Percentiles rank a stretch among this genome's conserved stretches.
phyloP scores from a whole-genome alignment of 2,113 vertebrate genomes.

The Fregetta grallaria region DNA sequence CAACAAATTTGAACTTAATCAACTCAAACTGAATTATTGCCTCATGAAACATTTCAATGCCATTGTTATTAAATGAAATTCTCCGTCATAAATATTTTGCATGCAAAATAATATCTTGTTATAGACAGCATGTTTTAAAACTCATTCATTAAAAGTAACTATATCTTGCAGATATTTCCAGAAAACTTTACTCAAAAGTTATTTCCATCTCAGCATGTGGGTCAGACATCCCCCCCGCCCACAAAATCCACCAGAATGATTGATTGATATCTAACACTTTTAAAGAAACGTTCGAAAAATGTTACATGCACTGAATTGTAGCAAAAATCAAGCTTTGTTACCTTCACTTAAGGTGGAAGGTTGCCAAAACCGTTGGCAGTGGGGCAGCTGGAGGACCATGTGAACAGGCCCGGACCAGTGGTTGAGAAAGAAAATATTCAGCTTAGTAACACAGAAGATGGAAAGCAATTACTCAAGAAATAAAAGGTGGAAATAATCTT shows the following conservation, averaged over 20 bases:
- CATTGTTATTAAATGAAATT: constrained; percentile 9
- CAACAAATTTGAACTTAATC: constrained; percentile 24
- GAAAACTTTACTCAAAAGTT: not conserved
- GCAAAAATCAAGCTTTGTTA: not conserved
- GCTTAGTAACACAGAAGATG: not conserved
- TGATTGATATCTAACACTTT: not conserved
- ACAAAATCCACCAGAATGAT: not conserved
- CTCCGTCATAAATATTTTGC: not conserved
- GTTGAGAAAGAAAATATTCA: not conserved
- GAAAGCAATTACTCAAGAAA: not conserved
- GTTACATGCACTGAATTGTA: not conserved
- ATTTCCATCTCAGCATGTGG: not conserved
- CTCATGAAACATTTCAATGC: not conserved
- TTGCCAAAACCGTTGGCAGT: not conserved
- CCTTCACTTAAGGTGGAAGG: not conserved
- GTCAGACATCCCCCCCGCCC: not conserved
- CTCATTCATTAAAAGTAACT: not conserved
- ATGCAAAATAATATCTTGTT: not conserved
- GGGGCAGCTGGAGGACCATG: not conserved
- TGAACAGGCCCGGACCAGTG: not conserved
- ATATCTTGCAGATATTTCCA: not conserved
- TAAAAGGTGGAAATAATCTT: not conserved
- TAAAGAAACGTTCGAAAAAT: not conserved
- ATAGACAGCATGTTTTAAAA: not conserved
- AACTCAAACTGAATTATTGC: constrained; percentile 12